phyloP scores from a whole-genome alignment of 2,888 invertebrate genomes.

The Himalopsyche tibetana region DNA sequence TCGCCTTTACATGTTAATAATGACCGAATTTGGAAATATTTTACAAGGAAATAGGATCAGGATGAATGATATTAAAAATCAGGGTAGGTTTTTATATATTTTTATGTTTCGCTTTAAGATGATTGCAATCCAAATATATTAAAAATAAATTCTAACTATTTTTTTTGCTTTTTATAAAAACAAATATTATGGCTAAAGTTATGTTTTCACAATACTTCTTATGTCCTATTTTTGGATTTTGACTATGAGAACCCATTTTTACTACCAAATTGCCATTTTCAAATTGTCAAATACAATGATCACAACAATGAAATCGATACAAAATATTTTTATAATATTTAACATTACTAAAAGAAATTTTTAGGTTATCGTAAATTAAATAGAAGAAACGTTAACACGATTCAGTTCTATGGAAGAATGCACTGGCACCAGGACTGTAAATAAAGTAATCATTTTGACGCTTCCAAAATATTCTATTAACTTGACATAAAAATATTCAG shows the following conservation, averaged over 20 bases:
- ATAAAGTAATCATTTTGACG: too few species aligned
- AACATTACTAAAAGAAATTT: not conserved
- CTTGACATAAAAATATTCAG: too few species aligned
- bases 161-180: constrained; percentile 39
- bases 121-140: constrained; percentile 29
- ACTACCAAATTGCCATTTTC: constrained; percentile 28
- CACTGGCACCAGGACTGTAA: not conserved
- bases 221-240: constrained; percentile 40
- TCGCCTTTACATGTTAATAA: too few species aligned
- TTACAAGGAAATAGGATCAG: too few species aligned
- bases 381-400: too few species aligned
- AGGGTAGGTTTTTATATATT: constrained; percentile 11
- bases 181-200: constrained; percentile 40
- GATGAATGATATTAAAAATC: not conserved
- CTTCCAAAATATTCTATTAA: too few species aligned
- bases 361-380: too few species aligned
- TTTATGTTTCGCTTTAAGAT: constrained; percentile 28
- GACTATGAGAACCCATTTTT: constrained; percentile 40
- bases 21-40: too few species aligned
- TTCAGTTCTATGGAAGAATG: not conserved
- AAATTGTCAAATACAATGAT: constrained; percentile 36
- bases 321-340: not conserved
- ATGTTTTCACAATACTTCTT: constrained; percentile 35
- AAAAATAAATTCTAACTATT: constrained; percentile 28
- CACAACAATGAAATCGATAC: not conserved